A percentile compares a stretch with the other conserved stretches of the same genome.
Evolutionary conservation across 2,888 invertebrate genomes (phyloP).

Genomic region (Leptopilina syphax): DNA sequence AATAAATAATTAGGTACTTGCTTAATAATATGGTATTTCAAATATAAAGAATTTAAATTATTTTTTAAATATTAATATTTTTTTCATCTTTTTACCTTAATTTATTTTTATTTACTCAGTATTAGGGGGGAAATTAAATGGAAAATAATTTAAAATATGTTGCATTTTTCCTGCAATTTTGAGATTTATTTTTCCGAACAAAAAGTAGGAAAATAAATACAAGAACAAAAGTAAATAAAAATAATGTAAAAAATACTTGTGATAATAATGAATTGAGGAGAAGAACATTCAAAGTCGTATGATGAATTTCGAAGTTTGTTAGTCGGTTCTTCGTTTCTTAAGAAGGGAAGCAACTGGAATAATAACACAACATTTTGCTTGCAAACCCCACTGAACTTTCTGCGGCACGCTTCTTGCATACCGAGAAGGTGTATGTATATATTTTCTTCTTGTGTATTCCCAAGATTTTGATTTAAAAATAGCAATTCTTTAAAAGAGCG

Average conservation of each 20-base stretch:
- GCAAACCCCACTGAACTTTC: constrained; percentile 39
- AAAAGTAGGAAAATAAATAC: neutral
- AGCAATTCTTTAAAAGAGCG: neutral
- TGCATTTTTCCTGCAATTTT: no score
- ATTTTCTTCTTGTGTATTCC: constrained; percentile 44
- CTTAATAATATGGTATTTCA: no score
- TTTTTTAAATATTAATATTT: no score
- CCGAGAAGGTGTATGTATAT: constrained; percentile 38
- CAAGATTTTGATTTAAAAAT: neutral
- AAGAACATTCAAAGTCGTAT: constrained; percentile 21
- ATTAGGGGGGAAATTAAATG: no score
- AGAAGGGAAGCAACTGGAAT: constrained; percentile 70
- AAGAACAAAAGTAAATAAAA: no score
- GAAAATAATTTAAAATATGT: no score
- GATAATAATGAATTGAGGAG: neutral
- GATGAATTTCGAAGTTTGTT: constrained; percentile 68
- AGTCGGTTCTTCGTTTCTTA: constrained; percentile 67
- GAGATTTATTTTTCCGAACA: no score
- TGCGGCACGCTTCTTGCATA: constrained; percentile 43
- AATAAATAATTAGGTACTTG: no score
- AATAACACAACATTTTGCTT: constrained; percentile 61
- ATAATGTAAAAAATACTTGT: neutral
- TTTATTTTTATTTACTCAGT: no score
- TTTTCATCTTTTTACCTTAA: no score
- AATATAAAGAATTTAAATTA: no score